Conservation (phyloP, 2,113 vertebrate genomes). For the Marcusenius ussheri region DNA sequence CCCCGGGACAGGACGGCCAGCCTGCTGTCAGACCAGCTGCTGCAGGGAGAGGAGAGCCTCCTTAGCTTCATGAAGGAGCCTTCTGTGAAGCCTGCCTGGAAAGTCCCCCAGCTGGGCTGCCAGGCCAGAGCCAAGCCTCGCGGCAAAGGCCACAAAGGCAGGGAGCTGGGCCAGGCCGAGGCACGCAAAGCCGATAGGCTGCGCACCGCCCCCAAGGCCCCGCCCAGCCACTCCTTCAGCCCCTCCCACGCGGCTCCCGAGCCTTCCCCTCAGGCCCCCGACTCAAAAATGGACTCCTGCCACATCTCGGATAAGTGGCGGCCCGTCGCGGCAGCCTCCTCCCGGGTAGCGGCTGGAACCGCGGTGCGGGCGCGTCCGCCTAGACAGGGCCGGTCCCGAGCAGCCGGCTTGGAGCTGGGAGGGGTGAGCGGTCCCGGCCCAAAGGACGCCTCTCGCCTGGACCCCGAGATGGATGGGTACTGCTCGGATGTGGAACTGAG, state of each 20-base stretch:
- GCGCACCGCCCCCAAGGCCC: slow-evolving; percentile 33
- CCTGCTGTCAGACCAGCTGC: slow-evolving; percentile 85
- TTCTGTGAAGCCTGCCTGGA: slow-evolving; percentile 77
- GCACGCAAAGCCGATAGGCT: slow-evolving; percentile 41
- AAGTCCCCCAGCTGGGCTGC: slow-evolving; percentile 74
- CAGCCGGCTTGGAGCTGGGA: slow-evolving; percentile 46
- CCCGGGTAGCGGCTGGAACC: not conserved
- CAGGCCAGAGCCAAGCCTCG: slow-evolving; percentile 68
- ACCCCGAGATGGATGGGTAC: slow-evolving; percentile 80
- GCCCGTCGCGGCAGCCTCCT: slow-evolving; percentile 32
- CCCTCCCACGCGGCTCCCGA: slow-evolving; percentile 42
- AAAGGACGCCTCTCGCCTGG: slow-evolving; percentile 62
- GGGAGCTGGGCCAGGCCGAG: slow-evolving; percentile 25
- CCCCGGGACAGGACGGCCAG: slow-evolving; percentile 72
- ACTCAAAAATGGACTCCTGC: slow-evolving; percentile 71
- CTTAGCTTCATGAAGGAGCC: slow-evolving; percentile 93
- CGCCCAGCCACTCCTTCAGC: slow-evolving; percentile 24
- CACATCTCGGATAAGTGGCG: slow-evolving; percentile 54
- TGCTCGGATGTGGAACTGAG: slow-evolving; percentile 89
- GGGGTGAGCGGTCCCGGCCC: slow-evolving; percentile 21
- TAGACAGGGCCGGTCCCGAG: slow-evolving; percentile 67
- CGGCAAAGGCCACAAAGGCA: slow-evolving; percentile 58
- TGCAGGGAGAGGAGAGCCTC: slow-evolving; percentile 85
- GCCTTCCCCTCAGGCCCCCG: slow-evolving; percentile 58
- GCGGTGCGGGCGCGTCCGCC: slow-evolving; percentile 63